These are phyloP conservation scores for Euschistus heros DNA, from an alignment of 1,140 invertebrate species.

Conservation along the genomic window DNA sequence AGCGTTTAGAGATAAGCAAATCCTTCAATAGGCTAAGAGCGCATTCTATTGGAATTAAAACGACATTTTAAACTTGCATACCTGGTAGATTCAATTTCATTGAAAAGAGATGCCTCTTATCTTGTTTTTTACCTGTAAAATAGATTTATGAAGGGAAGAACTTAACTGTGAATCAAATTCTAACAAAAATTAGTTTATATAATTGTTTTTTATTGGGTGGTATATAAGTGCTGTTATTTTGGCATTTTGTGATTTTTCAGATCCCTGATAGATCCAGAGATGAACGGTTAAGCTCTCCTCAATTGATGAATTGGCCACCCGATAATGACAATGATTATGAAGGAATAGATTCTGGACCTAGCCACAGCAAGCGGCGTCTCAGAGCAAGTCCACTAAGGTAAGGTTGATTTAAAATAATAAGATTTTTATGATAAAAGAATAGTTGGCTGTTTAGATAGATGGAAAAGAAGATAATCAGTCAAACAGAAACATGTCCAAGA, in stretches of 20 bases:
- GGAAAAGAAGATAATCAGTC: no score
- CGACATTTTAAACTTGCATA: no score
- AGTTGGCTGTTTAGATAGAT: no score
- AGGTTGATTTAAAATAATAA: not conserved
- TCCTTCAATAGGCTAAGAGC: no score
- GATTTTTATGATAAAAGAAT: no score
- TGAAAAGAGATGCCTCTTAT: not conserved
- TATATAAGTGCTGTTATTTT: constrained; percentile 5
- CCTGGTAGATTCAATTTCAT: no score
- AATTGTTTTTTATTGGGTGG: not conserved
- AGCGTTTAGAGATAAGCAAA: no score
- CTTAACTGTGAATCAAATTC: not conserved
- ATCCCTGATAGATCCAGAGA: constrained; percentile 28
- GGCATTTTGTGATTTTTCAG: constrained; percentile 19
- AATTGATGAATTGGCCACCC: constrained; percentile 32
- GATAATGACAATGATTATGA: constrained; percentile 14
- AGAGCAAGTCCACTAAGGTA: constrained; percentile 45
- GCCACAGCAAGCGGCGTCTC: constrained; percentile 48
- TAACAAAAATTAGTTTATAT: not conserved
- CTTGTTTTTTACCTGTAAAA: not conserved
- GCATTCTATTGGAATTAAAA: no score
- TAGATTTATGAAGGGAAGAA: not conserved
- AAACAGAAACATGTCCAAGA: no score
- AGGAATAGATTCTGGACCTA: constrained; percentile 37
- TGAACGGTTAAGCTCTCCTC: constrained; percentile 37